Conservation (phyloP, 1,140 invertebrate genomes). For the Phenacoccus solenopsis region DNA sequence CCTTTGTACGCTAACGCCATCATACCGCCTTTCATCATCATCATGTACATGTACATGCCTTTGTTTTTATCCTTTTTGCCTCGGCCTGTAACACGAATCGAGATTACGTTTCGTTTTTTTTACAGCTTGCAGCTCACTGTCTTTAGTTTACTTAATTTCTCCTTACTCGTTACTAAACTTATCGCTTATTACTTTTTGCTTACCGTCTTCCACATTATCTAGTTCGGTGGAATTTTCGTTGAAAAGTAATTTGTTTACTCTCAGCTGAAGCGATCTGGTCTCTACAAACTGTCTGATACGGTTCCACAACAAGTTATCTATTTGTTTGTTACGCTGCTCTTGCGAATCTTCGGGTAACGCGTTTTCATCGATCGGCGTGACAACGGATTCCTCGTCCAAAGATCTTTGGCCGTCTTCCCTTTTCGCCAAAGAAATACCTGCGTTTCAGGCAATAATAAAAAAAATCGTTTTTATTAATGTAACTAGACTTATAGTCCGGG, state of each 20-base stretch:
- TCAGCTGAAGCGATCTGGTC: slow-evolving; percentile 43
- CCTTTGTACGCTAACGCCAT: slow-evolving; percentile 58
- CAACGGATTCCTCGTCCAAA: slow-evolving; percentile 19
- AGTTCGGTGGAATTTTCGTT: slow-evolving; percentile 22
- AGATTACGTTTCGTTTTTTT: no score
- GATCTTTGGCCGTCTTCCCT: slow-evolving; percentile 26
- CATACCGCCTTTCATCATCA: slow-evolving; percentile 52
- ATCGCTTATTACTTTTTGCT: no score
- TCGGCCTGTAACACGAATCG: no score
- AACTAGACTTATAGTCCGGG: no score
- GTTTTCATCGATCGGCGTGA: slow-evolving; percentile 23
- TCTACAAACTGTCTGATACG: slow-evolving; percentile 43
- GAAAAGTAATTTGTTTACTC: slow-evolving; percentile 26
- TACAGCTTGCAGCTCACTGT: no score
- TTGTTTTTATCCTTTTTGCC: slow-evolving; percentile 40
- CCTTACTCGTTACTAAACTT: no score
- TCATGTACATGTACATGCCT: slow-evolving; percentile 43
- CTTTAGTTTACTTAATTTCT: no score
- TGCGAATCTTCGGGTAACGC: slow-evolving; percentile 25
- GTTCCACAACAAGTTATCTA: slow-evolving; percentile 44
- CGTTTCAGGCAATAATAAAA: no score
- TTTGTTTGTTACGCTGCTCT: slow-evolving; percentile 30
- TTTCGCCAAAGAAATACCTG: slow-evolving; percentile 26
- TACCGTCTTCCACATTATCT: slow-evolving; percentile 25
- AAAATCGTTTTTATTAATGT: no score